Evolutionary conservation across 2,888 invertebrate species (phyloP).

Genomic region (Liodrosophila aerea): DNA sequence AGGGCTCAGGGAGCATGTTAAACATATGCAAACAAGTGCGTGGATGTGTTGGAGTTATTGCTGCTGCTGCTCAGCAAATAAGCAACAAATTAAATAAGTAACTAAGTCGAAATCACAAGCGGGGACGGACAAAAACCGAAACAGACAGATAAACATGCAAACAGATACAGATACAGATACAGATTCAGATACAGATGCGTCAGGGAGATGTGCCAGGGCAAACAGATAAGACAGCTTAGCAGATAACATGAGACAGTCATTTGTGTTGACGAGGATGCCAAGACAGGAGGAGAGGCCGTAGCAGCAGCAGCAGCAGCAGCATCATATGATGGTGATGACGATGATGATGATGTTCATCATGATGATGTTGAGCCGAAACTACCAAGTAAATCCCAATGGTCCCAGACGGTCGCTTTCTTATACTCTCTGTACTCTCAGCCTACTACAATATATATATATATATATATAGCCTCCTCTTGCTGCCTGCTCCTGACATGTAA

Average conservation of each 20-base stretch:
- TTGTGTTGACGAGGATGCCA: slow-evolving; percentile 70
- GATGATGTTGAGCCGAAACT: slow-evolving; percentile 35
- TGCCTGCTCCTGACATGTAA: slow-evolving; percentile 35
- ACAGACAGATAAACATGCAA: slow-evolving; percentile 2
- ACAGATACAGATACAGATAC: slow-evolving; percentile 20
- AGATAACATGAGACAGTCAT: slow-evolving; percentile 78
- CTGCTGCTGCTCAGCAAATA: slow-evolving; percentile 58
- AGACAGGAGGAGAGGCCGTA: too few species aligned
- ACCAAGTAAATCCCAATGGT: slow-evolving; percentile 40
- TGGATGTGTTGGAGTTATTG: slow-evolving; percentile 44
- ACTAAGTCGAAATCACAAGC: slow-evolving; percentile 65
- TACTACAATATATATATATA: too few species aligned
- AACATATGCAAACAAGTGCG: slow-evolving; percentile 74
- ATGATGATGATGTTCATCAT: slow-evolving; percentile 25
- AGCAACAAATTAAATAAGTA: slow-evolving; percentile 77
- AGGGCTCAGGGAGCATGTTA: slow-evolving; percentile 50
- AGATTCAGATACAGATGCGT: slow-evolving; percentile 53
- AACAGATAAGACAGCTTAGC: slow-evolving; percentile 74
- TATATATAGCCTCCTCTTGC: not conserved
- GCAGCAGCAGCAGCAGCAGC: slow-evolving; percentile 16
- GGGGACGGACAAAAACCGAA: slow-evolving; percentile 14
- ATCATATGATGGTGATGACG: slow-evolving; percentile 14
- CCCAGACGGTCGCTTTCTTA: slow-evolving; percentile 12
- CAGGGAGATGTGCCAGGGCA: slow-evolving; percentile 33
- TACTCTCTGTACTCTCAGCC: not conserved